Evolutionary conservation across 2,797 vertebrate genomes (phyloP).

Genomic region (Gobio occitaniae): DNA sequence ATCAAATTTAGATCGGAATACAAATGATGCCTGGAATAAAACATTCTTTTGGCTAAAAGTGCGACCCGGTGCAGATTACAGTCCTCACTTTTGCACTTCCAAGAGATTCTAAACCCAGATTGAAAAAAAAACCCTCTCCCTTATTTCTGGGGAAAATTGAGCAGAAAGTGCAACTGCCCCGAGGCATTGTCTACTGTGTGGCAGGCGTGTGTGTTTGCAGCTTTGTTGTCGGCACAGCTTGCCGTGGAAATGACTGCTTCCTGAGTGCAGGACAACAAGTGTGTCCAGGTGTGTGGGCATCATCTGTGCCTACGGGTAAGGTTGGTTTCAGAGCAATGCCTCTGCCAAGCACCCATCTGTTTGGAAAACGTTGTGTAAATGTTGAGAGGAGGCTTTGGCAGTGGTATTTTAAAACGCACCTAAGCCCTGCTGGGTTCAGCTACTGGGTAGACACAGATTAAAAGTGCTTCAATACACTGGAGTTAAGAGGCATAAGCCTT

Average conservation of each 20-base stretch:
- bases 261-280: slow-evolving; percentile 53
- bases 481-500: not conserved
- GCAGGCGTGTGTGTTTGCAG: slow-evolving; percentile 25
- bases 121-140: not conserved
- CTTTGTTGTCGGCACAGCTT: slow-evolving; percentile 54
- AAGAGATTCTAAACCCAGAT: slow-evolving; percentile 25
- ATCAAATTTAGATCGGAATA: slow-evolving; percentile 40
- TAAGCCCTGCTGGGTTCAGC: slow-evolving; percentile 48
- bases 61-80: slow-evolving; percentile 17
- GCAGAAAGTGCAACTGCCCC: slow-evolving; percentile 28
- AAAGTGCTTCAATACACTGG: slow-evolving; percentile 27
- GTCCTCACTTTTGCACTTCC: not conserved
- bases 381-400: slow-evolving; percentile 30
- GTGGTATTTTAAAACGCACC: slow-evolving; percentile 38
- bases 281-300: slow-evolving; percentile 54
- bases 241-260: slow-evolving; percentile 30
- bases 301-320: slow-evolving; percentile 48
- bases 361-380: slow-evolving; percentile 46
- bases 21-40: slow-evolving; percentile 42
- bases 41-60: slow-evolving; percentile 23
- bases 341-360: slow-evolving; percentile 46
- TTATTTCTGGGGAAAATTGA: not conserved
- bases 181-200: slow-evolving; percentile 44
- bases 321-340: slow-evolving; percentile 20
- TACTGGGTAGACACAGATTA: slow-evolving; percentile 59